Conservation (phyloP, 2,888 invertebrate species). For the Camptogramma bilineatum region DNA sequence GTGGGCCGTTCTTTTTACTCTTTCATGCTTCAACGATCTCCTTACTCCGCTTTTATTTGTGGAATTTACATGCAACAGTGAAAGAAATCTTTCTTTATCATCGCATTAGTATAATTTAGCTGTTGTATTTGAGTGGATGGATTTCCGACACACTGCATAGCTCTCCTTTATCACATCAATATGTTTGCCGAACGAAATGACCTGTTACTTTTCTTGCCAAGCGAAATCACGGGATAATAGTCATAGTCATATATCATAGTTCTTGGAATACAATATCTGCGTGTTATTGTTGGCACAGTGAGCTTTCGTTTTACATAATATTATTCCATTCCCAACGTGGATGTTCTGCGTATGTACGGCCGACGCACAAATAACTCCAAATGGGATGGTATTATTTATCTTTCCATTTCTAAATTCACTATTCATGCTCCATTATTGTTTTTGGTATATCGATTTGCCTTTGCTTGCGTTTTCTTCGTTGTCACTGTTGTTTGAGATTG, state of each 20-base stretch:
- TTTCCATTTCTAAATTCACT: conserved; percentile 51
- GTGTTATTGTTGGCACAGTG: conserved; percentile 49
- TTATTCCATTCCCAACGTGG: conserved; percentile 44
- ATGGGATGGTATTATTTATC: conserved; percentile 59
- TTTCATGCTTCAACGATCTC: conserved; percentile 19
- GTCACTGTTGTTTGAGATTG: neutral
- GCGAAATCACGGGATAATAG: conserved; percentile 35
- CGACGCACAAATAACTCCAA: conserved; percentile 51
- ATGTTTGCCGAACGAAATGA: conserved; percentile 22
- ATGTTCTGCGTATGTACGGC: conserved; percentile 45
- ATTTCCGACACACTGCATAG: neutral
- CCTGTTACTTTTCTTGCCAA: conserved; percentile 33
- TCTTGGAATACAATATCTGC: conserved; percentile 42
- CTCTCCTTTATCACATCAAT: conserved; percentile 10
- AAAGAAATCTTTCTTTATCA: conserved; percentile 9
- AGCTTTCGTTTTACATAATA: conserved; percentile 53
- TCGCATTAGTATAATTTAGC: conserved; percentile 7
- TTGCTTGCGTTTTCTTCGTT: neutral
- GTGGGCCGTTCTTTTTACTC: conserved; percentile 27
- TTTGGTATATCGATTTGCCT: conserved; percentile 37
- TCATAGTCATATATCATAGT: conserved; percentile 42
- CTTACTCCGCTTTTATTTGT: conserved; percentile 11
- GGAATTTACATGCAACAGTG: conserved; percentile 15
- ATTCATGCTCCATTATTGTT: conserved; percentile 55
- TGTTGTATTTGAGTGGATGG: conserved; percentile 10